Percentiles rank a stretch among this genome's conserved stretches.
Conservation (phyloP, 2,113 vertebrate genomes). For the Asarcornis scutulata region DNA sequence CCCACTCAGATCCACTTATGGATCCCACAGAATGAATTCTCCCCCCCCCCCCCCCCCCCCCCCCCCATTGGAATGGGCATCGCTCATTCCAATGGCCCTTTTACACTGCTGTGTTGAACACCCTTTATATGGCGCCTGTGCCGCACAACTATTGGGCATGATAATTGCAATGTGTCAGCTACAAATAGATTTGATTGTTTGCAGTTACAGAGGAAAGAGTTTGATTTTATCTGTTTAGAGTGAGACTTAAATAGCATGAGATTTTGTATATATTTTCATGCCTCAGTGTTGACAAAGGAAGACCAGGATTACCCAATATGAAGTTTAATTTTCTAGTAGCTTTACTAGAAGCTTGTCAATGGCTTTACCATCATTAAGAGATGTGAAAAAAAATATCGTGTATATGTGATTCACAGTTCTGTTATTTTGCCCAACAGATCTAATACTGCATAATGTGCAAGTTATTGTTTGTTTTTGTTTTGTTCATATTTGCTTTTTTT, state of each 20-base stretch:
- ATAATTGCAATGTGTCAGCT: not conserved
- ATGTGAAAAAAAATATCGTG: not conserved
- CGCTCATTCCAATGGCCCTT: not conserved
- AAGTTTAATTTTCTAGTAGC: slow-evolving; percentile 21
- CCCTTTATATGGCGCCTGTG: not conserved
- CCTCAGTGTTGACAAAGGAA: slow-evolving; percentile 26
- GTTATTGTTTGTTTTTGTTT: not conserved
- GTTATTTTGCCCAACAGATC: not conserved
- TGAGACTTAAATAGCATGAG: not conserved
- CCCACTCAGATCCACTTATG: not conserved
- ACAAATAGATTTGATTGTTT: not conserved
- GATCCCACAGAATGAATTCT: not conserved
- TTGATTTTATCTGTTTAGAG: not conserved
- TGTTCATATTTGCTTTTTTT: not conserved
- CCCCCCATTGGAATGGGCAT: not conserved
- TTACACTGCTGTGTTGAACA: not conserved
- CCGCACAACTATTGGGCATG: not conserved
- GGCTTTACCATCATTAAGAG: not conserved
- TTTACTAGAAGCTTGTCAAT: not conserved
- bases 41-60: not conserved
- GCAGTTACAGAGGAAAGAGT: not conserved
- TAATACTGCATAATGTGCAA: slow-evolving; percentile 39
- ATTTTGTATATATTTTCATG: slow-evolving; percentile 3
- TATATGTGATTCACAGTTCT: not conserved
- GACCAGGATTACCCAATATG: not conserved